phyloP scores from a whole-genome alignment of 2,888 invertebrate species.

The Dolichopus griseipennis region DNA sequence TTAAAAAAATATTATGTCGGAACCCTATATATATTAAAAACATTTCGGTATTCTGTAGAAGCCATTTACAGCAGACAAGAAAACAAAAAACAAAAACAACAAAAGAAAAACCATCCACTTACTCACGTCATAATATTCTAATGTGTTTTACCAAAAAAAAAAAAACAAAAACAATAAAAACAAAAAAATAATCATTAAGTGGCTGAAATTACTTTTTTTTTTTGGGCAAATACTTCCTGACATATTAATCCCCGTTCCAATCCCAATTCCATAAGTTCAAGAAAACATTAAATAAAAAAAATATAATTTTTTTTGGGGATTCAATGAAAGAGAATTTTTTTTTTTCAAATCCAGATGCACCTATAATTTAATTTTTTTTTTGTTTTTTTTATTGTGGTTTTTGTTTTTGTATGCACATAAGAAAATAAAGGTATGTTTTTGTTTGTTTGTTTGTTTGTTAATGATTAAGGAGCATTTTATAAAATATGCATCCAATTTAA shows the following conservation, averaged over 20 bases:
- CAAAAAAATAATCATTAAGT: not conserved
- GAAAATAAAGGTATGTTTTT: too few relatives aligned
- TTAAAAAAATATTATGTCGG: not conserved
- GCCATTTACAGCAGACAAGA: too few relatives aligned
- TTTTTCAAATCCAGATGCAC: not conserved
- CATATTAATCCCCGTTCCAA: not conserved
- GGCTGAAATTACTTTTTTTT: not conserved
- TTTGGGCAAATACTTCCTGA: not conserved
- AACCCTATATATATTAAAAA: not conserved
- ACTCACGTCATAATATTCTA: slow-evolving; percentile 1
- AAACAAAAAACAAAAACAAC: not conserved
- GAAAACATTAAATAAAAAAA: not conserved
- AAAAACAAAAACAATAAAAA: not conserved
- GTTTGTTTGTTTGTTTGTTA: too few relatives aligned
- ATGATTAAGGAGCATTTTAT: too few relatives aligned
- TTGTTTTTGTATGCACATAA: too few relatives aligned
- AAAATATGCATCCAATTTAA: too few relatives aligned
- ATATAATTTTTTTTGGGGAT: not conserved
- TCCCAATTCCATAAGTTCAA: not conserved
- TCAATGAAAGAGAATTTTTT: not conserved
- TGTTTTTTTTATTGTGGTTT: too few relatives aligned
- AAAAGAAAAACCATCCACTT: not conserved
- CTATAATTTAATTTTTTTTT: not conserved
- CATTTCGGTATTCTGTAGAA: not conserved
- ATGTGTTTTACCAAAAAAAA: not conserved